Evolutionary conservation across 2,888 invertebrate species (phyloP).

Genomic region (Oasisia sp.): DNA sequence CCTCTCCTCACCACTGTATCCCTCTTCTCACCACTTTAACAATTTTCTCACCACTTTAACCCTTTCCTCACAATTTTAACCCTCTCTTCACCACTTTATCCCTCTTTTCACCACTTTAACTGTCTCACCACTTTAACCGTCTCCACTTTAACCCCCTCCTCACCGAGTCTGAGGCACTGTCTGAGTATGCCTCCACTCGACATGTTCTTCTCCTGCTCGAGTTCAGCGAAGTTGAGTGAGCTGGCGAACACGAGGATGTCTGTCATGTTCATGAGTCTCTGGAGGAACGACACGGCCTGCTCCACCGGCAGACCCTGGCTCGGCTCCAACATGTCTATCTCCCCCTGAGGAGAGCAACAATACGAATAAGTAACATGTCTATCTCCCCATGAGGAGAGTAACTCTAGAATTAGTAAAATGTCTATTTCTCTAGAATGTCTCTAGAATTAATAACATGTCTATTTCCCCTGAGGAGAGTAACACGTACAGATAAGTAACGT

Average conservation of each 20-base stretch:
- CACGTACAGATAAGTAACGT: not conserved
- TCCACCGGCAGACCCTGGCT: conserved; percentile 99
- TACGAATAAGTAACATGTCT: not conserved
- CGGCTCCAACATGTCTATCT: conserved; percentile 96
- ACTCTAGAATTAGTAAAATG: not conserved
- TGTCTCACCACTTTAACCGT: too few relatives aligned
- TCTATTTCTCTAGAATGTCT: not conserved
- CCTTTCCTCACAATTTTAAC: not conserved
- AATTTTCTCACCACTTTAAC: not conserved
- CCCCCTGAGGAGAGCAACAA: conserved; percentile 77
- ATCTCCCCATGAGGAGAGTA: not conserved
- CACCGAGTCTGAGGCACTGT: conserved; percentile 88
- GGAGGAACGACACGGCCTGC: conserved; percentile 97
- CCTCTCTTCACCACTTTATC: conserved; percentile 52
- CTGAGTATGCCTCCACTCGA: conserved; percentile 97
- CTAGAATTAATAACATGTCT: not conserved
- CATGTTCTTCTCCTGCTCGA: conserved; percentile 99
- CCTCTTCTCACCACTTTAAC: too few relatives aligned
- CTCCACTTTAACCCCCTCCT: conserved; percentile 27
- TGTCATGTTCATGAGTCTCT: conserved; percentile 96
- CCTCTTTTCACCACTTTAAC: too few relatives aligned
- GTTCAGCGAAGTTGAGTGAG: conserved; percentile 94
- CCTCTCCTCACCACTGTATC: too few relatives aligned
- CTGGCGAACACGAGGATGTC: conserved; percentile 98
- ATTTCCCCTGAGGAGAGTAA: not conserved